Percentiles rank a stretch among this genome's conserved stretches.
Evolutionary conservation across 2,888 invertebrate genomes (phyloP).

Genomic region (Rotaria magnacalcarata): DNA sequence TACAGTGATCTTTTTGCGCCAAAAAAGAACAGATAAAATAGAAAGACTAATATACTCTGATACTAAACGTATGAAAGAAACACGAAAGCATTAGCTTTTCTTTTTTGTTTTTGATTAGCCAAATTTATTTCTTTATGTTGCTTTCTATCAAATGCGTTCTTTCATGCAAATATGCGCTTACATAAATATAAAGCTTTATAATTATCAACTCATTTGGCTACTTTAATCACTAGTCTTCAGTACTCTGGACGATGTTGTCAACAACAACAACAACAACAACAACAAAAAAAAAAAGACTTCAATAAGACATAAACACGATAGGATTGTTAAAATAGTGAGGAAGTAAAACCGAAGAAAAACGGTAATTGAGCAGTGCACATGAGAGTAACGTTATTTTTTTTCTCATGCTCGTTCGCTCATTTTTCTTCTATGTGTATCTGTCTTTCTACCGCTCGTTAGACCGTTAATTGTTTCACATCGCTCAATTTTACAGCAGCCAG

Average conservation of each 20-base stretch:
- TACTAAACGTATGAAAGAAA: no score
- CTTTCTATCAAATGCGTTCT: background rate
- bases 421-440: background rate
- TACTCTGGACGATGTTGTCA: background rate
- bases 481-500: background rate
- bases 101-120: background rate
- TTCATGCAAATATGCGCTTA: background rate
- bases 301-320: background rate
- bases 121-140: background rate
- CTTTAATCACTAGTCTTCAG: background rate
- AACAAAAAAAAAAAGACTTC: background rate
- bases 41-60: no score
- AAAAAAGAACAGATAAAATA: no score
- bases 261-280: background rate
- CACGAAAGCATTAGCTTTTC: background rate
- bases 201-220: background rate
- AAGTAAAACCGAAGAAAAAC: background rate
- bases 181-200: background rate
- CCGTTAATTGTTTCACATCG: constrained; percentile 12
- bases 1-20: no score
- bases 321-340: background rate
- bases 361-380: background rate
- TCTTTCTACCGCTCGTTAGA: background rate
- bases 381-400: background rate
- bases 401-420: background rate